phyloP scores from a whole-genome alignment of 2,888 invertebrate genomes.

The Zhuqinia jingwanae region DNA sequence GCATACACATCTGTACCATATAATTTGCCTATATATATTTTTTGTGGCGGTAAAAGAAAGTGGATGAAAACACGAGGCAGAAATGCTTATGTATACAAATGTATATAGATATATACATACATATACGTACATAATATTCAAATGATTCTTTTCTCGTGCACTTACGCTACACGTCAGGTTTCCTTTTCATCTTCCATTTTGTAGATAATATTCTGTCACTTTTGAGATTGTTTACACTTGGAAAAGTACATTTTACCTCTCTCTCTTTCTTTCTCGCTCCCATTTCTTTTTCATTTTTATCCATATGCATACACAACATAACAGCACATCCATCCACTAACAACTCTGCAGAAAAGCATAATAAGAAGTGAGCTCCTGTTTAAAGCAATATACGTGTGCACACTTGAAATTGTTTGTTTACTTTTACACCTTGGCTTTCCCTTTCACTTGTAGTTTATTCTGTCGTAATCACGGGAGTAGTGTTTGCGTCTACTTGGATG shows the following conservation, averaged over 20 bases:
- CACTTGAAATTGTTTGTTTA: constrained; percentile 45
- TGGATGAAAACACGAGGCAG: background rate
- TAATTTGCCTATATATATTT: background rate
- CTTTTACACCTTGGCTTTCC: constrained; percentile 47
- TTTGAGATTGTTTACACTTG: constrained; percentile 57
- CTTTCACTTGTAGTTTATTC: constrained; percentile 40
- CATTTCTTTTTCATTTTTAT: background rate
- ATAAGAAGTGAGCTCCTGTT: background rate
- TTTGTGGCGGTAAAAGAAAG: constrained; percentile 1
- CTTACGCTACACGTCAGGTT: constrained; percentile 11
- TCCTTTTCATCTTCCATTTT: constrained; percentile 47
- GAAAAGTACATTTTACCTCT: constrained; percentile 16
- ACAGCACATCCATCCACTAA: background rate
- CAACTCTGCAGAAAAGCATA: background rate
- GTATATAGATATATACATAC: background rate
- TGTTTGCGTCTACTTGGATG: constrained; percentile 1
- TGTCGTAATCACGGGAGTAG: constrained; percentile 7
- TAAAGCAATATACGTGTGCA: background rate
- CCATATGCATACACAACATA: too few species aligned
- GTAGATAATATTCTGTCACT: constrained; percentile 53
- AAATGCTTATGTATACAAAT: too few species aligned
- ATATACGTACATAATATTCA: background rate
- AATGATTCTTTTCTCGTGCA: background rate
- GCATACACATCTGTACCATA: background rate
- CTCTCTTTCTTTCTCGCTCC: background rate